Evolutionary conservation across 2,797 vertebrate species (phyloP), one percentile per base, ranked within the genome.

Genomic region (Sphenodon punctatus): DNA sequence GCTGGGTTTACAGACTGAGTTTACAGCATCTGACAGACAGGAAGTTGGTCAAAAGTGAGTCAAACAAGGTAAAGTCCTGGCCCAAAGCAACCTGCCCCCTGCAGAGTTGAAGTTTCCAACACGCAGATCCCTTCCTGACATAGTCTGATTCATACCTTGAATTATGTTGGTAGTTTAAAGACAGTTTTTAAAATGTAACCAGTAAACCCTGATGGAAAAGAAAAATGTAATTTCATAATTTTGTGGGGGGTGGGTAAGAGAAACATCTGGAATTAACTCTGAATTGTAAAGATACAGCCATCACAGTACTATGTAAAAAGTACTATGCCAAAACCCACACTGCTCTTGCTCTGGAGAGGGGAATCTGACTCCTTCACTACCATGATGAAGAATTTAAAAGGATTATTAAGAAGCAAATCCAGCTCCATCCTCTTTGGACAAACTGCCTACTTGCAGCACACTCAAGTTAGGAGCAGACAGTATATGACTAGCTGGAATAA

Each of bases 211-310:
- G 86, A 82, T 86, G 66, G 65, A 36, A 66, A 84, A 89, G 59
- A 78, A 66, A 68, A 81, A 67, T 65, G 78, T 70, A 80, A 74
- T 72, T 87, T 88, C 61, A 77, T 67, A 67, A 77, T 67, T 69
- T 66, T 59, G 58, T 56, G 41, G 20, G 78, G 71, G 46, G 67
- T 83, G 8, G 6, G 25, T 71, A 86, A 17, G 27, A n/a, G n/a
- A n/a, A n/a, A 71, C 75, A 78, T 89, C 64, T 84, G 84, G 85
- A 88, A 60, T 80, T 81, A 78, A 56, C 49, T 88, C 74, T 36
- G 69, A 75, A 43, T 73, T 42, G 13, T 51, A 84, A 43, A 77
- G 71, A 79, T 34, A 66, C 38, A 85, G 39, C 78, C 41, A 65
- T 87, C 68, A 88, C 30, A 39, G 65, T 42, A 36, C 48, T 38